Conservation (phyloP, 2,888 invertebrate genomes). For the Amiota minor region DNA sequence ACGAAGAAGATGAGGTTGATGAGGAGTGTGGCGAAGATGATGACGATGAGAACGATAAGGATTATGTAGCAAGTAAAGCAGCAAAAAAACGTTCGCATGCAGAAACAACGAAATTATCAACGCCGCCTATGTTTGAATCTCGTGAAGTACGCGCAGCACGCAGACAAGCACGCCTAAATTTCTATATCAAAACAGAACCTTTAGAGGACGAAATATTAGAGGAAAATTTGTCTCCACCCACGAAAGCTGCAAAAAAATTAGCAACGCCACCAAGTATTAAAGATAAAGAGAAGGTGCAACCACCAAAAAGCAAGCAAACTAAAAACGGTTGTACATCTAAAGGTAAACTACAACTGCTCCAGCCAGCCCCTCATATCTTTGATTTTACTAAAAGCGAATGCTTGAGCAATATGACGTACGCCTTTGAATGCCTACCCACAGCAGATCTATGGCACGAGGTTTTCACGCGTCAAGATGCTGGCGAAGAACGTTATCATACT, state of each 20-base stretch:
- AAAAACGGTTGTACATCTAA: conserved; percentile 22
- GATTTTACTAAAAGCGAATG: conserved; percentile 64
- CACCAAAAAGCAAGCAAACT: conserved; percentile 17
- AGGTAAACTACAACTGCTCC: conserved; percentile 28
- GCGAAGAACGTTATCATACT: conserved; percentile 78
- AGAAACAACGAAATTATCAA: not conserved
- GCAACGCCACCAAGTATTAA: conserved; percentile 10
- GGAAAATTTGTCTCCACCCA: conserved; percentile 19
- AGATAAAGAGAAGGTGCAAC: not conserved
- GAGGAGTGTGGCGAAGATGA: conserved; percentile 46
- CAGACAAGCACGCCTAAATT: conserved; percentile 47
- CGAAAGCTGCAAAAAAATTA: conserved; percentile 21
- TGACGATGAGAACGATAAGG: conserved; percentile 55
- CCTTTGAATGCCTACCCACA: conserved; percentile 82
- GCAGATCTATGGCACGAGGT: conserved; percentile 87
- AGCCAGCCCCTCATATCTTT: conserved; percentile 43
- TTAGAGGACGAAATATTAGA: conserved; percentile 28
- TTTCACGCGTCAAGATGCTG: conserved; percentile 83
- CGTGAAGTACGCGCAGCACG: conserved; percentile 56
- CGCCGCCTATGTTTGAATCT: conserved; percentile 40
- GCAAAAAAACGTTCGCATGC: conserved; percentile 31
- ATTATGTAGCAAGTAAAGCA: conserved; percentile 50
- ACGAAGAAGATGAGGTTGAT: conserved; percentile 38
- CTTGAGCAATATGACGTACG: conserved; percentile 58
- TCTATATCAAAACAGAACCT: conserved; percentile 8